phyloP scores from a whole-genome alignment of 2,888 invertebrate genomes.

The Sminthurides aquaticus region DNA sequence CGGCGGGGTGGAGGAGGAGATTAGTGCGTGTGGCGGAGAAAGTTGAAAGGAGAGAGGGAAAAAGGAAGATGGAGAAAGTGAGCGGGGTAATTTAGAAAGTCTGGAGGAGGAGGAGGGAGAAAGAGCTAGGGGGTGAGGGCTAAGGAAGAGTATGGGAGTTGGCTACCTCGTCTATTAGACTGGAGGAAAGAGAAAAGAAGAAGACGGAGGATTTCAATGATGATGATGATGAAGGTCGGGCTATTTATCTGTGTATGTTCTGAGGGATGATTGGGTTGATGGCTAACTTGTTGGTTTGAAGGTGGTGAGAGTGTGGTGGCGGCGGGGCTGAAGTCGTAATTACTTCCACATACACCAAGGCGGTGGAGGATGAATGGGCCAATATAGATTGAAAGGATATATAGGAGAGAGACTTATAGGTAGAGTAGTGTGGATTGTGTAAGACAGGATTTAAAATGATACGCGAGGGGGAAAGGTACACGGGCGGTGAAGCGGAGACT shows the following conservation, averaged over 20 bases:
- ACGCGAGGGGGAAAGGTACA: too few relatives aligned
- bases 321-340: background rate
- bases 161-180: slow-evolving; percentile 16
- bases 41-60: slow-evolving; percentile 23
- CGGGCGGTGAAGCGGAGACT: too few relatives aligned
- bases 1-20: background rate
- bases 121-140: slow-evolving; percentile 17
- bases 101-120: slow-evolving; percentile 20
- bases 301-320: background rate
- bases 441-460: too few relatives aligned
- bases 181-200: slow-evolving; percentile 19
- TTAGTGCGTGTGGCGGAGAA: slow-evolving; percentile 16
- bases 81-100: background rate
- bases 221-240: background rate
- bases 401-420: too few relatives aligned
- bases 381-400: too few relatives aligned
- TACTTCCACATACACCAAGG: background rate
- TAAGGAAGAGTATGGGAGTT: background rate
- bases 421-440: too few relatives aligned
- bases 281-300: background rate
- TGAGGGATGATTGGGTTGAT: background rate
- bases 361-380: too few relatives aligned
- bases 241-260: background rate
- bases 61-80: slow-evolving; percentile 25
- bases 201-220: slow-evolving; percentile 4